Evolutionary conservation across 35 echinoderm and acorn worm species (phyloP), one percentile per base, ranked within the genome.

Genomic region (Holothuria glaberrima): DNA sequence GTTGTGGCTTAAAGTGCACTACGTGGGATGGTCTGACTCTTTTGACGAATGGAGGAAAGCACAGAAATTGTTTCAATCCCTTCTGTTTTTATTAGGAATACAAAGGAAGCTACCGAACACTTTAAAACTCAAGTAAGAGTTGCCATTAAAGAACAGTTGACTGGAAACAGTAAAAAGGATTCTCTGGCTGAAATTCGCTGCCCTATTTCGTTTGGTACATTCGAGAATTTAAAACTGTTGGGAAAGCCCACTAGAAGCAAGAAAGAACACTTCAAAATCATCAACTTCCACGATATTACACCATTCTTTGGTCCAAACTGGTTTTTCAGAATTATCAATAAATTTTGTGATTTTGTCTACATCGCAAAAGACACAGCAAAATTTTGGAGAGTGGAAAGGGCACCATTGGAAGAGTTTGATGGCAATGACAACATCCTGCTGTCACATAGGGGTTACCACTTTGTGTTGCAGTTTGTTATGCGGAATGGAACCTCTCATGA

Each of bases 291-390:
- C 6, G n/a, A 68, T 68, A 28, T 68, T 65, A 9, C 24, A 14
- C 64, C 64, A 28, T 68, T 68, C 64, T 68, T 68, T 68, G 64
- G 64, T 25, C 24, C n/a, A 68, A 24, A 68, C 64, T 68, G 64
- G 64, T 68, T 68, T 32, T 68, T 68, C 64, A 68, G 64, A 68
- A 68, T 68, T 14, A 68, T 68, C 30, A 68, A 68, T 68, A 68
- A 68, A 32, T 68, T 68, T 32, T 68, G 64, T 68, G 64, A 68
- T 32, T 68, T 68, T 26, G 64, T 68, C 24, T 68, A 68, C 30
- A 32, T 14, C n/a, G 5, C 24, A 25, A 68, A 68, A 28, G 64
- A 68, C 19, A 68, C 64, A 68, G 64, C 64, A 68, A 32, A 68
- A 26, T 68, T 68, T 68, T 68, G 64, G 64, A 68, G n/a, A 32